phyloP scores from a whole-genome alignment of 2,888 invertebrate genomes.

The Tiliacea citrago region DNA sequence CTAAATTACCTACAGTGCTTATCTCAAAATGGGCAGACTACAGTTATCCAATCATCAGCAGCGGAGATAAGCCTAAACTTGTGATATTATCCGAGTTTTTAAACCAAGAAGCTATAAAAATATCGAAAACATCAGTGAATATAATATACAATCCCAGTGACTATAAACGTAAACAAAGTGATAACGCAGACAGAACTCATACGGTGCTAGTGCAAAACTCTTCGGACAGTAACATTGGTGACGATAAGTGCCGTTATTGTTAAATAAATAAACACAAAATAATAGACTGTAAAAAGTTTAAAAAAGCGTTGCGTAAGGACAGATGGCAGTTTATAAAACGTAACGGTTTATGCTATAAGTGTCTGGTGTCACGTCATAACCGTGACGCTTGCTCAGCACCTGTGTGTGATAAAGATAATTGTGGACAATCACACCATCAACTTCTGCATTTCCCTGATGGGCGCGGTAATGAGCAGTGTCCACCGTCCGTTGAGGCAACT shows the following conservation, averaged over 20 bases:
- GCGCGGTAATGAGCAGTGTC: too few relatives aligned
- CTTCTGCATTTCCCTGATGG: too few relatives aligned
- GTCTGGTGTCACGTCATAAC: too few relatives aligned
- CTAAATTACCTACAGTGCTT: background rate
- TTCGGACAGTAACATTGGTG: background rate
- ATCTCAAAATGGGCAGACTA: background rate
- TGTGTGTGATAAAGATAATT: too few relatives aligned
- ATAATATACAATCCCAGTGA: background rate
- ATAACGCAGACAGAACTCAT: background rate
- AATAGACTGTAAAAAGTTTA: too few relatives aligned
- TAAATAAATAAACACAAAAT: background rate
- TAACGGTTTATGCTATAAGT: too few relatives aligned
- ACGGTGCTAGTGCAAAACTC: background rate
- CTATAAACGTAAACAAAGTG: background rate
- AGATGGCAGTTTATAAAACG: too few relatives aligned
- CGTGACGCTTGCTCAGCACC: too few relatives aligned
- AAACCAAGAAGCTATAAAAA: slow-evolving; percentile 1
- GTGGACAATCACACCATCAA: too few relatives aligned
- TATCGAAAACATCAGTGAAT: slow-evolving; percentile 2
- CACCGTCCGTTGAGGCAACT: too few relatives aligned
- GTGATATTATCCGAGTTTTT: slow-evolving; percentile 2
- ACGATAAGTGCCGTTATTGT: background rate
- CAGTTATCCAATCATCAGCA: slow-evolving; percentile 1
- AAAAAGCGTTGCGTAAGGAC: too few relatives aligned
- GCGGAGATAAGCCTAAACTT: background rate